Base-by-base conservation (phyloP, 2,797 vertebrate species). In the Euphonia xanthogaster region DNA sequence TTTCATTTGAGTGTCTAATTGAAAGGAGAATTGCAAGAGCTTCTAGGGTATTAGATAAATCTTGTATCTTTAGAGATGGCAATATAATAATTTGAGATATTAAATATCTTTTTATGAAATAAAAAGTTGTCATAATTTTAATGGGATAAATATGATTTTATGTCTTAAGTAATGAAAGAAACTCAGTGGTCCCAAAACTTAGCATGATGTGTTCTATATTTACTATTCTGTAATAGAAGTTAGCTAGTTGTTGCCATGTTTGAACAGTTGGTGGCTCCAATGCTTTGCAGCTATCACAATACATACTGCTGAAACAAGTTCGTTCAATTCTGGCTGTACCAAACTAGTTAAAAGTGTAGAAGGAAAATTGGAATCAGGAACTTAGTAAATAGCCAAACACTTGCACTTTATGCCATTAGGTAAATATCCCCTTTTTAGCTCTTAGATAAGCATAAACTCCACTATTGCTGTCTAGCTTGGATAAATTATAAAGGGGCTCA, bases 231-330 rank as follows among this genome's bases (percentile, higher is more conserved):
- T 10, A 61, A 60, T 30, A 48, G 31, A 61, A 87, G 22, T 65
- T 48, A 83, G 33, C 70, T 78, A 68, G 96, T 87, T 96, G 90
- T 97, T 98, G 96, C 97, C 73, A 20, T 94, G 76, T 98, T 96
- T 97, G 98, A 97, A 98, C 98, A 98, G 97, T 96, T 98, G 98
- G 98, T 98, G 98, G 98, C 98, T 98, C 98, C 96, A 97, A 7
- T 92, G 97, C 97, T 96, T 97, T 97, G 85, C 97, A 96, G n/a
- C 95, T 97, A 94, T 94, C 53, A 51, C 9, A 53, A 25, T 63
- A 40, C 48, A 27, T 54, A 85, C 61, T 77, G 65, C 68, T 44
- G 79, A 75, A 96, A 76, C 42, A 91, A 80, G 53, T 55, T 58
- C 53, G 53, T 62, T 94, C 55, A 67, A 15, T 92, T 91, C 60